These are phyloP conservation scores for Magallana gigas DNA, from an alignment of 1,140 invertebrate genomes.

Conservation along the genomic window DNA sequence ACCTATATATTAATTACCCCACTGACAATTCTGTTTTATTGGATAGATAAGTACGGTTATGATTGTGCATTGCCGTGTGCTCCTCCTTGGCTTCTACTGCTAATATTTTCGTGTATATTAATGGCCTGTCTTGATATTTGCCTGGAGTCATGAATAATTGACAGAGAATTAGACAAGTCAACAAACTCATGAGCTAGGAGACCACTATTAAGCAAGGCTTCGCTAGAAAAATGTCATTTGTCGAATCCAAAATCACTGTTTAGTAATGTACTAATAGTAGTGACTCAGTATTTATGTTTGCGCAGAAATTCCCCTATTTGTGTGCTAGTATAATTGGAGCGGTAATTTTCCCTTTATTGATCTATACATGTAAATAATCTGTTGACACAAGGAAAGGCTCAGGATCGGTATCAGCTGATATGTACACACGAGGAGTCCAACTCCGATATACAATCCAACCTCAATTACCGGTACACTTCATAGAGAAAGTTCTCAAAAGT, in stretches of 20 bases:
- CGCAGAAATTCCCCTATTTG: no score
- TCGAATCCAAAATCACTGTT: no score
- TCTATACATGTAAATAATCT: slow-evolving; percentile 9
- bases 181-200: no score
- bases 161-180: background rate
- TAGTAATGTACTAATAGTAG: no score
- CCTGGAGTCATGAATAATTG: background rate
- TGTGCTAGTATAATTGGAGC: background rate
- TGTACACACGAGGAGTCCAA: background rate
- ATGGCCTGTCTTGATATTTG: background rate
- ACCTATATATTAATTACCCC: slow-evolving; percentile 10
- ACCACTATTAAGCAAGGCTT: no score
- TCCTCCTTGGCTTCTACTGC: no score
- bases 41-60: no score
- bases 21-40: no score
- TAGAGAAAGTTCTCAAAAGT: background rate
- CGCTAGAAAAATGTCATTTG: no score
- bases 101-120: no score
- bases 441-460: background rate
- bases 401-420: background rate
- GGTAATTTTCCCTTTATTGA: background rate
- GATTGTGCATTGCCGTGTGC: no score
- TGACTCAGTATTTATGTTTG: no score
- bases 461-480: slow-evolving; percentile 22
- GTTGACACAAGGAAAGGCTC: background rate